Conservation (phyloP, 2,888 invertebrate genomes). For the Tachina lurida region DNA sequence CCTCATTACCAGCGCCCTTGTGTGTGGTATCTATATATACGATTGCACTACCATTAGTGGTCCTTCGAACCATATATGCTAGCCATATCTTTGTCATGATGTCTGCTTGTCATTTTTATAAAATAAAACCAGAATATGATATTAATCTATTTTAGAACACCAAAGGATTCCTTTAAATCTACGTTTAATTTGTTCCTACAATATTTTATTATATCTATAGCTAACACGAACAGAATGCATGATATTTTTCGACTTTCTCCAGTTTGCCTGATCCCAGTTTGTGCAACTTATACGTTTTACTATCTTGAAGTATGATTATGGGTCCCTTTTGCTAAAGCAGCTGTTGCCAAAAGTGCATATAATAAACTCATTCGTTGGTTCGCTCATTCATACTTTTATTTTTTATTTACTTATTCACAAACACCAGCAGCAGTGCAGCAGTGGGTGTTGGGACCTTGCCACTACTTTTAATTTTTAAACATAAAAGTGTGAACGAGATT, state of each 20-base stretch:
- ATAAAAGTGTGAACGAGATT: neutral
- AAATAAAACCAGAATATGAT: too few relatives aligned
- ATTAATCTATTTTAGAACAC: too few relatives aligned
- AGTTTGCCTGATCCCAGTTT: neutral
- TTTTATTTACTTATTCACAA: conserved; percentile 36
- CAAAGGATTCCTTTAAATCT: too few relatives aligned
- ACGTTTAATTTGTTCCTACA: too few relatives aligned
- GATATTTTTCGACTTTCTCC: neutral
- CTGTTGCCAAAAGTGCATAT: conserved; percentile 63
- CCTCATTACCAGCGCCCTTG: too few relatives aligned
- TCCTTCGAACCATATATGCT: too few relatives aligned
- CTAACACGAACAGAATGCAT: neutral
- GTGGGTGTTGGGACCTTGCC: conserved; percentile 39
- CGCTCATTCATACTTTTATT: conserved; percentile 13
- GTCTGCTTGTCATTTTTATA: too few relatives aligned
- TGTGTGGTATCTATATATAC: too few relatives aligned
- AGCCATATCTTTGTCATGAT: too few relatives aligned
- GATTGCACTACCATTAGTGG: too few relatives aligned
- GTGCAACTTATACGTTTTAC: neutral
- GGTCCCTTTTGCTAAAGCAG: conserved; percentile 49
- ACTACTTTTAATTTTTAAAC: conserved; percentile 3
- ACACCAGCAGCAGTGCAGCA: neutral
- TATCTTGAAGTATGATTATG: conserved; percentile 39
- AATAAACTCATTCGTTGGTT: conserved; percentile 35
- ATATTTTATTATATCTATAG: too few relatives aligned